phyloP scores from a whole-genome alignment of 2,113 vertebrate genomes.

The Arenaria interpres region DNA sequence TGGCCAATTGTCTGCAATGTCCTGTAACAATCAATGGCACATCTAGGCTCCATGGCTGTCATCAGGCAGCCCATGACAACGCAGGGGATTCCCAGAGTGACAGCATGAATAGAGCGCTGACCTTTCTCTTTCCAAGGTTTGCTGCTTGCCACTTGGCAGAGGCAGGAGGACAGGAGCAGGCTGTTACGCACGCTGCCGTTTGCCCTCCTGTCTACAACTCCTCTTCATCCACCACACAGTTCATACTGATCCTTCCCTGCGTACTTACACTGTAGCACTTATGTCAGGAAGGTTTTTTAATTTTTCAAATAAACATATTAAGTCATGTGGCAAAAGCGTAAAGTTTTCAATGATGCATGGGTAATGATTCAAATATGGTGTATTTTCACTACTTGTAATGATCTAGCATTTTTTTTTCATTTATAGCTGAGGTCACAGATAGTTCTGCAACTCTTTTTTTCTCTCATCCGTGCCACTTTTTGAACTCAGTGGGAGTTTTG shows the following conservation, averaged over 20 bases:
- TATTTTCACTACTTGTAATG: background rate
- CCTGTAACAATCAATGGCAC: constrained; percentile 20
- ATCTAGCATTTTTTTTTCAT: background rate
- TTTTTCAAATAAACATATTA: background rate
- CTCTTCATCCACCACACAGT: background rate
- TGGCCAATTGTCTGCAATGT: constrained; percentile 33
- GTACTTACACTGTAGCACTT: background rate
- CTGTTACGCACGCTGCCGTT: background rate
- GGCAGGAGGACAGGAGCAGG: background rate
- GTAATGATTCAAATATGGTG: background rate
- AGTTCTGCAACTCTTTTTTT: background rate
- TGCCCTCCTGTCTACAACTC: background rate
- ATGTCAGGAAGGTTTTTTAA: background rate
- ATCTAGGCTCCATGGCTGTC: constrained; percentile 38
- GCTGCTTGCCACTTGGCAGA: background rate
- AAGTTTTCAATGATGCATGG: background rate
- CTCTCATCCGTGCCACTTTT: background rate
- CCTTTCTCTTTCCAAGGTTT: constrained; percentile 2
- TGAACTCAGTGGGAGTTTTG: background rate
- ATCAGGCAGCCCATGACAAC: background rate
- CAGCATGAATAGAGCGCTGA: constrained; percentile 16
- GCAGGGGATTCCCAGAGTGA: constrained; percentile 17
- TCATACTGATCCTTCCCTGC: rapidly evolving
- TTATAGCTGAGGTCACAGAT: background rate
- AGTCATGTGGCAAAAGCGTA: background rate